Evolutionary conservation across 2,113 vertebrate genomes (phyloP).

Genomic region (Phalacrocorax aristotelis): DNA sequence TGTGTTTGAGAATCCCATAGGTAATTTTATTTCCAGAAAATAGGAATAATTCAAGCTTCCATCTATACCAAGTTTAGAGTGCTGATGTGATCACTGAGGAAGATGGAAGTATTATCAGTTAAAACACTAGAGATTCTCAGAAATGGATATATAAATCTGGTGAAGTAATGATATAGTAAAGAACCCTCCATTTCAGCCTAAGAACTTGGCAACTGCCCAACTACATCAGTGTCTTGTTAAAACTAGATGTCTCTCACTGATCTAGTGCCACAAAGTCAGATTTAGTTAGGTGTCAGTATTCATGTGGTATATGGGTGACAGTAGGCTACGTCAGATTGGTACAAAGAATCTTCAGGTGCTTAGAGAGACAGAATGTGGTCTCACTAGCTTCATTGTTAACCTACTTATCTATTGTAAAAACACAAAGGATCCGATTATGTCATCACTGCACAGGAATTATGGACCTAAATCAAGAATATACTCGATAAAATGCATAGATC

Average conservation of each 20-base stretch:
- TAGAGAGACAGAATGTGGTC: rapidly evolving
- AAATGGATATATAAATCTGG: background rate
- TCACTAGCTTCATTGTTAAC: background rate
- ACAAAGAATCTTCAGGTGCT: background rate
- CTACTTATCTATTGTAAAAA: background rate
- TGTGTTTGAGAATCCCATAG: background rate
- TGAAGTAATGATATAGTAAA: background rate
- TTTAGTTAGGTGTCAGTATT: background rate
- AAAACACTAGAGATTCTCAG: background rate
- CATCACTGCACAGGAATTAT: background rate
- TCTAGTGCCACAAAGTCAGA: background rate
- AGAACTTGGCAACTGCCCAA: background rate
- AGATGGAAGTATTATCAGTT: background rate
- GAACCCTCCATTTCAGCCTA: background rate
- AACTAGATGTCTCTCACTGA: background rate
- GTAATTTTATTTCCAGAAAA: background rate
- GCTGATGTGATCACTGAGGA: background rate
- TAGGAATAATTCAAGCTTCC: background rate
- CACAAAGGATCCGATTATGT: background rate
- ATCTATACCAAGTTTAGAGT: background rate
- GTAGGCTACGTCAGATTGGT: background rate
- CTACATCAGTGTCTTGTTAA: background rate
- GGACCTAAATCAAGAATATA: background rate
- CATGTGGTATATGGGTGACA: background rate
- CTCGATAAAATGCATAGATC: background rate